phyloP scores from a whole-genome alignment of 2,888 invertebrate species.

The Dinocampus coccinellae region DNA sequence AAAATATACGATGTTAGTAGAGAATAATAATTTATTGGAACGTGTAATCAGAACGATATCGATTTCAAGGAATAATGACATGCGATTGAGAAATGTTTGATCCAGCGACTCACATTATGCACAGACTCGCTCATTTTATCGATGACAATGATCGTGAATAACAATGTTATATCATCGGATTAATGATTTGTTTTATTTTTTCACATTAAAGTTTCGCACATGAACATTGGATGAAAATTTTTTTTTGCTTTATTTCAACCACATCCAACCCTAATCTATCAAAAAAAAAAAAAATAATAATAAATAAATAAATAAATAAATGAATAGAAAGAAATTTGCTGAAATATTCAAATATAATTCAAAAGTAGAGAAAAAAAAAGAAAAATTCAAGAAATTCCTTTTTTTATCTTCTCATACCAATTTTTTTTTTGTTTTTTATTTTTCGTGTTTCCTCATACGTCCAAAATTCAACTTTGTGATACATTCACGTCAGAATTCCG shows the following conservation, averaged over 20 bases:
- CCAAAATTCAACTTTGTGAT: background rate
- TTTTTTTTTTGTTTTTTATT: background rate
- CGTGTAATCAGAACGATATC: slow-evolving; percentile 27
- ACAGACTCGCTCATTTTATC: slow-evolving; percentile 38
- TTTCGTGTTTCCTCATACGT: background rate
- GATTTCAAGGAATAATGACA: slow-evolving; percentile 23
- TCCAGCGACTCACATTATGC: slow-evolving; percentile 31
- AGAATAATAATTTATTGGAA: slow-evolving; percentile 34
- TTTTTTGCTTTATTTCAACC: too few relatives aligned
- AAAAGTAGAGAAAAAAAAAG: background rate
- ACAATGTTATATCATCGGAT: slow-evolving; percentile 43
- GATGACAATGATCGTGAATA: slow-evolving; percentile 41
- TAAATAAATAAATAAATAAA: background rate
- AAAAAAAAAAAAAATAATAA: background rate
- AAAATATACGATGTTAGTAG: background rate
- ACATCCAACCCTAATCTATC: background rate
- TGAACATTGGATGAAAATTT: background rate
- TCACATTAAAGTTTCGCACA: background rate
- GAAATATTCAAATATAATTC: background rate
- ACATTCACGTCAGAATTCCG: slow-evolving; percentile 44
- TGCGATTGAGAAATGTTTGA: slow-evolving; percentile 25
- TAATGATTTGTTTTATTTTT: slow-evolving; percentile 38
- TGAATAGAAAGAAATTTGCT: too few relatives aligned
- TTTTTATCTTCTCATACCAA: background rate
- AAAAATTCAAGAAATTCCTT: background rate